These are phyloP conservation scores for Ptychochromis oligacanthus DNA, from an alignment of 2,113 vertebrate genomes.

Conservation along the genomic window DNA sequence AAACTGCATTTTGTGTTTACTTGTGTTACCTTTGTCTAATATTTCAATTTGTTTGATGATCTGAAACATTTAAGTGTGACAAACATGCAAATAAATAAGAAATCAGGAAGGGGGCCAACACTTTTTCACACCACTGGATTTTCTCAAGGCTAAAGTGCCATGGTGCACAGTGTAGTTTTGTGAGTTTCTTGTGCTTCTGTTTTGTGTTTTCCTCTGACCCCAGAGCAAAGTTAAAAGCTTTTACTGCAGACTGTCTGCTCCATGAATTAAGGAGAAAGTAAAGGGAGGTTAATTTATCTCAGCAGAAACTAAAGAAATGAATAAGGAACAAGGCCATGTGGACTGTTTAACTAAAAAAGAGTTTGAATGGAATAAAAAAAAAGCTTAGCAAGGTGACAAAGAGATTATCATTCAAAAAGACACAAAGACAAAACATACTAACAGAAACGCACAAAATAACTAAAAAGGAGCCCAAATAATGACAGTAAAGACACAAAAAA, in stretches of 20 bases:
- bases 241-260: constrained; percentile 27
- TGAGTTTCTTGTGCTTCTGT: background rate
- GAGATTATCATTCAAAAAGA: too few relatives aligned
- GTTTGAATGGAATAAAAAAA: constrained; percentile 29
- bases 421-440: background rate
- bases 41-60: too few relatives aligned
- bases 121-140: too few relatives aligned
- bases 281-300: constrained; percentile 2
- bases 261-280: background rate
- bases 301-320: background rate
- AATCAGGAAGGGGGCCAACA: too few relatives aligned
- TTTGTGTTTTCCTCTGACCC: constrained; percentile 15
- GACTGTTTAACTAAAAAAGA: constrained; percentile 47
- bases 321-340: constrained; percentile 8
- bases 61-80: too few relatives aligned
- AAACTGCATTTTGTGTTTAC: too few relatives aligned
- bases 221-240: constrained; percentile 39
- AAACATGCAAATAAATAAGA: too few relatives aligned
- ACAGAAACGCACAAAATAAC: background rate
- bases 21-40: too few relatives aligned
- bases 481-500: background rate
- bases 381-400: background rate
- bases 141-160: constrained; percentile 38
- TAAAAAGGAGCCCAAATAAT: background rate
- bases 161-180: background rate